Percentiles rank a stretch among this genome's conserved stretches.
phyloP scores from a whole-genome alignment of 1,140 invertebrate species.

The Colletes gigas region DNA sequence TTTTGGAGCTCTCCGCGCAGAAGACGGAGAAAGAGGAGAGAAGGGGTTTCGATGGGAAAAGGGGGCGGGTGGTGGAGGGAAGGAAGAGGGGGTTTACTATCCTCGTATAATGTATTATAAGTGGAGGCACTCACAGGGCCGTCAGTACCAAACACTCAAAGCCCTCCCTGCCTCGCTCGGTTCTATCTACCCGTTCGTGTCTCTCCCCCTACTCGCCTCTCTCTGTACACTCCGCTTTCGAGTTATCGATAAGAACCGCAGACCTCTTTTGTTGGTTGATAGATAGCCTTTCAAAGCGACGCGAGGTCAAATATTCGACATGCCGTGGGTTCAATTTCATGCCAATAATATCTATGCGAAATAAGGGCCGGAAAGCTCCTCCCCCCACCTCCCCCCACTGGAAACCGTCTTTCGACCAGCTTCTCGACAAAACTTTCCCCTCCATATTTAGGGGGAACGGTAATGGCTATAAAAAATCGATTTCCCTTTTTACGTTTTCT shows the following conservation, averaged over 20 bases:
- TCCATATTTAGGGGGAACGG: no score
- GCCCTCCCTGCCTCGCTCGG: constrained; percentile 29
- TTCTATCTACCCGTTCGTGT: constrained; percentile 8
- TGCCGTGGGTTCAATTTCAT: constrained; percentile 67
- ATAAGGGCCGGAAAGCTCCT: constrained; percentile 25
- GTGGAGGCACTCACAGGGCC: constrained; percentile 67
- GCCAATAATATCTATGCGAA: constrained; percentile 68
- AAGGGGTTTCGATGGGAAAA: neutral
- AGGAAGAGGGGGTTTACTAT: constrained; percentile 35
- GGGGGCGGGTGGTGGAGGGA: neutral
- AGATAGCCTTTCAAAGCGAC: constrained; percentile 69
- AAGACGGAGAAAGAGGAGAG: constrained; percentile 31
- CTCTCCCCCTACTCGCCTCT: constrained; percentile 9
- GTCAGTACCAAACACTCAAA: constrained; percentile 71
- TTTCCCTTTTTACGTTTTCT: no score
- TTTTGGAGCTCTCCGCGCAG: constrained; percentile 58
- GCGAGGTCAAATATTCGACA: constrained; percentile 68
- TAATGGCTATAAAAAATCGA: no score
- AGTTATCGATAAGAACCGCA: constrained; percentile 72
- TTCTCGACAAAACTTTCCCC: neutral
- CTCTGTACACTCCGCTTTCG: constrained; percentile 64
- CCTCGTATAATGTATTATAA: constrained; percentile 70
- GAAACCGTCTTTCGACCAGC: constrained; percentile 30
- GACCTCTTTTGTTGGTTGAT: constrained; percentile 69
- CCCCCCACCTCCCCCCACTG: no score